These are phyloP conservation scores for Tridacna crocea DNA, from an alignment of 2,888 invertebrate genomes.

Conservation along the genomic window DNA sequence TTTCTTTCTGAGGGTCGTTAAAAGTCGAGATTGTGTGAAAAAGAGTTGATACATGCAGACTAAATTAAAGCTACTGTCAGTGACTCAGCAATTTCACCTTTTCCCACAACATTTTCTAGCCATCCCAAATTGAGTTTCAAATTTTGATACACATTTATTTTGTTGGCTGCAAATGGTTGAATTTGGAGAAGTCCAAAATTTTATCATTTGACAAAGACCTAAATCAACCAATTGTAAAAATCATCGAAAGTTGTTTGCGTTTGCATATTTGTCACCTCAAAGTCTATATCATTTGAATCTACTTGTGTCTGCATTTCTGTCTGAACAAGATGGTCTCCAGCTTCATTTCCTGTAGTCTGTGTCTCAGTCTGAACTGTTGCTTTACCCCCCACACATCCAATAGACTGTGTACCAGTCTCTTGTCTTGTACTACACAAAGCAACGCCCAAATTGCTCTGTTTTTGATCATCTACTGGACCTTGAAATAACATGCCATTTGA, in stretches of 20 bases:
- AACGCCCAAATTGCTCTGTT: neutral
- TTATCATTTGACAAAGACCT: neutral
- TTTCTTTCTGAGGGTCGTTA: too few species aligned
- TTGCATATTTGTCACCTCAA: conserved; percentile 50
- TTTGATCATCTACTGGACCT: neutral
- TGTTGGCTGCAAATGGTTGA: too few species aligned
- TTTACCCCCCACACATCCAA: conserved; percentile 13
- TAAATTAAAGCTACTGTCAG: too few species aligned
- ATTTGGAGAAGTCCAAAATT: neutral
- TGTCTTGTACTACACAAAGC: neutral
- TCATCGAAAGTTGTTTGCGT: conserved; percentile 73
- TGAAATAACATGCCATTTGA: neutral
- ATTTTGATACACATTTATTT: neutral
- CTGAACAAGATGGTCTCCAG: conserved; percentile 34
- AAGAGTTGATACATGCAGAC: too few species aligned
- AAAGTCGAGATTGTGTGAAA: too few species aligned
- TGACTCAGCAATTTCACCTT: neutral
- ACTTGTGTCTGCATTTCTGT: conserved; percentile 67
- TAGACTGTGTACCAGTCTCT: conserved; percentile 7
- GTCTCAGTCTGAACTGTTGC: conserved; percentile 35
- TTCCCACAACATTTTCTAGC: neutral
- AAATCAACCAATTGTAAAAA: conserved; percentile 44
- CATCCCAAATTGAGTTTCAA: neutral
- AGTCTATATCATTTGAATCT: conserved; percentile 36
- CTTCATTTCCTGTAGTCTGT: conserved; percentile 35